phyloP scores from a whole-genome alignment of 2,888 invertebrate genomes.

The Dusona sp. region DNA sequence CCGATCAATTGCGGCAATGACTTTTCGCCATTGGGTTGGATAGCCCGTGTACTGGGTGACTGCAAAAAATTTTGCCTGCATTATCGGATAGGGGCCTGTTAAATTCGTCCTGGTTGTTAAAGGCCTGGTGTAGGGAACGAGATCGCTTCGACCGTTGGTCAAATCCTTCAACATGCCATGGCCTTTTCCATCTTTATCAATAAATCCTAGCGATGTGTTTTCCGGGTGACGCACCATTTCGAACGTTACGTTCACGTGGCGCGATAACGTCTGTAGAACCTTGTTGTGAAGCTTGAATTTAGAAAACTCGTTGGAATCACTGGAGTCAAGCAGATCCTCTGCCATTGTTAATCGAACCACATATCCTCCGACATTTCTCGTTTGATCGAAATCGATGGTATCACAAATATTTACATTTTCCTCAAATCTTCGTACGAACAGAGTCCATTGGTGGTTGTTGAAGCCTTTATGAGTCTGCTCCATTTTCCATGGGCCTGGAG shows the following conservation, averaged over 20 bases:
- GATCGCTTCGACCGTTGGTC: not conserved
- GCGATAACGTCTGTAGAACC: not conserved
- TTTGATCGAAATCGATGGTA: constrained; percentile 30
- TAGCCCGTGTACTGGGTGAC: not conserved
- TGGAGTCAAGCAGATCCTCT: not conserved
- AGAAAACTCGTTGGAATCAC: not conserved
- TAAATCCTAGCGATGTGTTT: not conserved
- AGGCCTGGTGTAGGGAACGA: not conserved
- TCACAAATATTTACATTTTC: not conserved
- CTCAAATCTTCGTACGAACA: not conserved
- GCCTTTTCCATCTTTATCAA: not conserved
- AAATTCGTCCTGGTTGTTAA: not conserved
- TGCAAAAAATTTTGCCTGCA: not conserved
- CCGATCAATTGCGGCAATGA: constrained; percentile 6
- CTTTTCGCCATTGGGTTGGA: constrained; percentile 7
- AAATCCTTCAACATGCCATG: not conserved
- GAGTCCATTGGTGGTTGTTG: constrained; percentile 31
- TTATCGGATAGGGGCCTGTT: not conserved
- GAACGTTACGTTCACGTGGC: not conserved
- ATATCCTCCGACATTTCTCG: constrained; percentile 6
- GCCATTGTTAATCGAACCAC: not conserved
- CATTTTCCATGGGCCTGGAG: constrained; percentile 63
- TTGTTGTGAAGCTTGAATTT: not conserved
- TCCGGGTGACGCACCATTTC: not conserved
- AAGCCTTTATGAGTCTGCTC: not conserved